These are phyloP conservation scores for Mormyrus iriodes DNA, from an alignment of 2,113 vertebrate species.

Conservation along the genomic window DNA sequence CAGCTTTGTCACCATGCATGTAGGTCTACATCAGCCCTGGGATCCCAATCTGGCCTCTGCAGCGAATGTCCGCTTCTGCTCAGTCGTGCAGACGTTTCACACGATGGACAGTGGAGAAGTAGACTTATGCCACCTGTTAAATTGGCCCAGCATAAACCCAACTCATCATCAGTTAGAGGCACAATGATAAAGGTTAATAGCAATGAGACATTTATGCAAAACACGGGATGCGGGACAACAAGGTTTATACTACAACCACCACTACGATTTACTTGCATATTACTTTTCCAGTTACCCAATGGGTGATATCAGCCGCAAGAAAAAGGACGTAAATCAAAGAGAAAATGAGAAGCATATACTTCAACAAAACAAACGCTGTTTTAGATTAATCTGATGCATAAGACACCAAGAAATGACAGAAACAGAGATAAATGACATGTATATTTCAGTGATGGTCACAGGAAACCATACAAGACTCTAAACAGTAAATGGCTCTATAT, in stretches of 20 bases:
- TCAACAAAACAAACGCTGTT: neutral
- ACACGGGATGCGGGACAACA: neutral
- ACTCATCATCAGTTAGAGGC: neutral
- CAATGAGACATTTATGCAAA: neutral
- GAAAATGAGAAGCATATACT: neutral
- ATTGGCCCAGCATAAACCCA: neutral
- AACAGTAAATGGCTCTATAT: neutral
- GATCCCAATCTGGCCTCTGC: conserved; percentile 25
- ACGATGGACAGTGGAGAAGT: neutral
- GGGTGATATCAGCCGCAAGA: neutral
- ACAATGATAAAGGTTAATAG: neutral
- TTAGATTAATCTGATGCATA: neutral
- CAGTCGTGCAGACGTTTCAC: neutral
- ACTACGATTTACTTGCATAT: neutral
- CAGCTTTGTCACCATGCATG: conserved; percentile 50
- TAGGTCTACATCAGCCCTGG: conserved; percentile 41
- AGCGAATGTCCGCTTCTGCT: neutral
- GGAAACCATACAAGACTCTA: neutral
- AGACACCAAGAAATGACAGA: neutral
- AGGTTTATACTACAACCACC: neutral
- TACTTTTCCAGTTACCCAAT: neutral
- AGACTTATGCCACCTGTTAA: neutral
- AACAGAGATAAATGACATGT: neutral
- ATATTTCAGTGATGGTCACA: neutral
- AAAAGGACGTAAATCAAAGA: neutral